Evolutionary conservation across 2,888 invertebrate genomes (phyloP).

Genomic region (Ctena decussata): DNA sequence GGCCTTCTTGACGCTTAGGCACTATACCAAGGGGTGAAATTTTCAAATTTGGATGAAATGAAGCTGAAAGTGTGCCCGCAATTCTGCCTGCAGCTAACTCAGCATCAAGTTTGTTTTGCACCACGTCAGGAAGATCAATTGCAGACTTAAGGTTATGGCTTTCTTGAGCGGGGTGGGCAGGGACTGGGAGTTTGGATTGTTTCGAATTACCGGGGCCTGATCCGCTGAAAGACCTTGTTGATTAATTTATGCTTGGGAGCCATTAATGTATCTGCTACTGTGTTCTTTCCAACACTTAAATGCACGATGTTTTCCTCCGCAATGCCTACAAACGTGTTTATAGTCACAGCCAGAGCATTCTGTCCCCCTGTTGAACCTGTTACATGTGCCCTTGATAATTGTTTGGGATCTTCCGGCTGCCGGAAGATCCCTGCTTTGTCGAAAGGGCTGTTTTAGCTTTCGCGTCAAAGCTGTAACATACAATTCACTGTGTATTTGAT

Average conservation of each 20-base stretch:
- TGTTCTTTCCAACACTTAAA: conserved; percentile 2
- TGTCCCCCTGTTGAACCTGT: not conserved
- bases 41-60: not conserved
- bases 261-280: not conserved
- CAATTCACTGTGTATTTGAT: not conserved
- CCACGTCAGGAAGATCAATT: not conserved
- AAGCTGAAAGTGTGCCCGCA: not conserved
- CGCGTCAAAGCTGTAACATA: not conserved
- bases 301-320: not conserved
- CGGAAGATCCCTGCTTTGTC: not conserved
- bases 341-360: not conserved
- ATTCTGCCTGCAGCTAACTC: not conserved
- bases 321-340: not conserved
- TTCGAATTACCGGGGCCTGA: not conserved
- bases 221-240: no score
- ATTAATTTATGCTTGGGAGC: not conserved
- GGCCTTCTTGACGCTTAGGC: not conserved
- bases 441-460: not conserved
- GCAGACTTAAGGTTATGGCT: not conserved
- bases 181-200: not conserved
- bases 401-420: not conserved
- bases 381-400: not conserved
- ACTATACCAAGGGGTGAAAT: not conserved
- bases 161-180: not conserved
- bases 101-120: not conserved